Percentiles rank a stretch among this genome's conserved stretches.
Conservation (phyloP, 2,888 invertebrate species). For the Meiosimyza decipiens region DNA sequence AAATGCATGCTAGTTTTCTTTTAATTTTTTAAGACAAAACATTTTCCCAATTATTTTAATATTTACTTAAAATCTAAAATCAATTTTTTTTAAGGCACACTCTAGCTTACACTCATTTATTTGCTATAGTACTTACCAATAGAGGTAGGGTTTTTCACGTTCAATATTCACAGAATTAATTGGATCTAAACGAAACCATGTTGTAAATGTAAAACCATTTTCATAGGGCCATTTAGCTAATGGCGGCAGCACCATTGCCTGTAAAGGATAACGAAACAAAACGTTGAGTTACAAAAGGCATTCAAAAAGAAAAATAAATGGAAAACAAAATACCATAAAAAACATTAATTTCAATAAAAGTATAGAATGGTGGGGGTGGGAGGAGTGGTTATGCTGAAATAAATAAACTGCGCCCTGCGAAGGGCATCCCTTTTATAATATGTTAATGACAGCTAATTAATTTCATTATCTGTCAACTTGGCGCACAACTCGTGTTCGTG, state of each 20-base stretch:
- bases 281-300: background rate
- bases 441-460: slow-evolving; percentile 27
- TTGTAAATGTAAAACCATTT: slow-evolving; percentile 99
- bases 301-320: background rate
- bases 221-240: slow-evolving; percentile 99
- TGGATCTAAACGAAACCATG: slow-evolving; percentile 99
- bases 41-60: too few relatives aligned
- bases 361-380: background rate
- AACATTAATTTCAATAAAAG: slow-evolving; percentile 4
- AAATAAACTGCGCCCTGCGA: background rate
- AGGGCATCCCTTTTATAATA: background rate
- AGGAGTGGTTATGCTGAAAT: background rate
- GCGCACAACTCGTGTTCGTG: background rate
- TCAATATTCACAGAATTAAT: slow-evolving; percentile 99
- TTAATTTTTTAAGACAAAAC: too few relatives aligned
- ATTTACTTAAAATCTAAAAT: too few relatives aligned
- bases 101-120: background rate
- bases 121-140: slow-evolving; percentile 78
- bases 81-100: background rate
- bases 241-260: slow-evolving; percentile 98
- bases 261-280: slow-evolving; percentile 57
- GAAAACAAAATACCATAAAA: slow-evolving; percentile 1
- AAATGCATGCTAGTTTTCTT: too few relatives aligned
- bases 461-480: slow-evolving; percentile 14
- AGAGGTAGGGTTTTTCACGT: slow-evolving; percentile 97